These are phyloP conservation scores for Neoarius graeffei DNA, from an alignment of 2,113 vertebrate species.

Conservation along the genomic window DNA sequence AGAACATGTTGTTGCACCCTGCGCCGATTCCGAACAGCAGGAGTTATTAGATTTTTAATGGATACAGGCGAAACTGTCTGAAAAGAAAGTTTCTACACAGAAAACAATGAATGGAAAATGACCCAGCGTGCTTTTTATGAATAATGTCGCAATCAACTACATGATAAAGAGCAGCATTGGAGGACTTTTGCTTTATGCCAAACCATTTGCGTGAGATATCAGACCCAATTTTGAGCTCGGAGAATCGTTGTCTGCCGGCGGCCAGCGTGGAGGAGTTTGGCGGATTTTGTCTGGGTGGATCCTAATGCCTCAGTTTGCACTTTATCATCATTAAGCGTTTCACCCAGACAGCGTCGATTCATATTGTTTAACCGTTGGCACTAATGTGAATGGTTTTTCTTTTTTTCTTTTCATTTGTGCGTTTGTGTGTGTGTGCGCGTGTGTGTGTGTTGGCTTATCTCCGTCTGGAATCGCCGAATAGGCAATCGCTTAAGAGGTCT, in stretches of 20 bases:
- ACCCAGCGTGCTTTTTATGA: background rate
- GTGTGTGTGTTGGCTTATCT: slow-evolving; percentile 20
- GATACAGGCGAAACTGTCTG: background rate
- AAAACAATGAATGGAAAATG: background rate
- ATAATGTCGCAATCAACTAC: background rate
- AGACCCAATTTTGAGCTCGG: background rate
- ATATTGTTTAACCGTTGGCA: slow-evolving; percentile 46
- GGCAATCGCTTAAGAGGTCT: slow-evolving; percentile 47
- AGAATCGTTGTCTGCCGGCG: background rate
- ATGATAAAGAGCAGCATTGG: background rate
- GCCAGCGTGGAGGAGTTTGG: background rate
- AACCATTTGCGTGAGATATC: slow-evolving; percentile 3
- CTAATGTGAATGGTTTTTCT: background rate
- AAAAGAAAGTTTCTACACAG: background rate
- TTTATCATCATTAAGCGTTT: slow-evolving; percentile 45
- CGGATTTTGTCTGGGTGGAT: background rate
- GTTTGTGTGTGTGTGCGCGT: background rate
- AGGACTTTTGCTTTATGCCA: slow-evolving; percentile 2
- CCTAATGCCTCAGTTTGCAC: background rate
- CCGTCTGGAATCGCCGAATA: slow-evolving; percentile 37
- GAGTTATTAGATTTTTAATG: background rate
- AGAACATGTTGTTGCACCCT: background rate
- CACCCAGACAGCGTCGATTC: slow-evolving; percentile 35
- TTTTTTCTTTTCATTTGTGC: background rate
- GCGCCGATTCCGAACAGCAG: background rate